Base-by-base conservation (phyloP, 2,888 invertebrate genomes). In the Onchidella celtica region DNA sequence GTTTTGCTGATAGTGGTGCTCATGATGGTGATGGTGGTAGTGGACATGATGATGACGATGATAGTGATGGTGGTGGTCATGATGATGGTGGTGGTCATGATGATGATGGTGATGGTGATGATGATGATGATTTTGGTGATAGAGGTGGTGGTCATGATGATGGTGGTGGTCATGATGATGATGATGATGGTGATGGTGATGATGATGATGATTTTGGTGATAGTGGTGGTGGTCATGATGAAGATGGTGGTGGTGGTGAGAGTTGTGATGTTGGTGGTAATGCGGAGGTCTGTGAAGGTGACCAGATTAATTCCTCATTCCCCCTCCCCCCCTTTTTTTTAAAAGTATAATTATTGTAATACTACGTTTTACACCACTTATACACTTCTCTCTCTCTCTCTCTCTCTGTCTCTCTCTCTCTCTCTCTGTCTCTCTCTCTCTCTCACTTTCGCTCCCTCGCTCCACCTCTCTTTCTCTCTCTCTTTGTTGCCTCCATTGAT, bases 121-220 rank as follows among this genome's bases (percentile, higher is more conserved):
- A 63, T 27, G 24, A 63, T n/a, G 63, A 63, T 14, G 63, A 63
- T 63, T 27, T 27, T 17, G 17, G 3, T 63, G 63, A 63, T 63
- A 32, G 3, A 29, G 29, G 63, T 63, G 63, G 3, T 63, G 63
- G 3, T 63, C 9, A 27, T 63, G 63, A 63, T 63, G 63, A 27
- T 63, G 17, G 55, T 40, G 40, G 38, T 55, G 40, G 14, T 55
- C 47, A 6, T 92, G 34, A 59, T 74, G 74, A 29, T 74, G 74
- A 61, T 57, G 36, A 74, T 32, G 34, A 74, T 27, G 74, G 38
- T 61, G 72, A 72, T 72, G 72, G 24, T 72, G 47, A 72, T 72
- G 72, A 47, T n/a, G n/a, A n/a, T n/a, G n/a, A n/a, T n/a, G n/a
- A n/a, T n/a, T n/a, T n/a, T n/a, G n/a, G n/a, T n/a, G n/a, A 3